Evolutionary conservation across 2,113 vertebrate species (phyloP), one percentile per base, ranked within the genome.

Genomic region (Uropsilus gracilis): DNA sequence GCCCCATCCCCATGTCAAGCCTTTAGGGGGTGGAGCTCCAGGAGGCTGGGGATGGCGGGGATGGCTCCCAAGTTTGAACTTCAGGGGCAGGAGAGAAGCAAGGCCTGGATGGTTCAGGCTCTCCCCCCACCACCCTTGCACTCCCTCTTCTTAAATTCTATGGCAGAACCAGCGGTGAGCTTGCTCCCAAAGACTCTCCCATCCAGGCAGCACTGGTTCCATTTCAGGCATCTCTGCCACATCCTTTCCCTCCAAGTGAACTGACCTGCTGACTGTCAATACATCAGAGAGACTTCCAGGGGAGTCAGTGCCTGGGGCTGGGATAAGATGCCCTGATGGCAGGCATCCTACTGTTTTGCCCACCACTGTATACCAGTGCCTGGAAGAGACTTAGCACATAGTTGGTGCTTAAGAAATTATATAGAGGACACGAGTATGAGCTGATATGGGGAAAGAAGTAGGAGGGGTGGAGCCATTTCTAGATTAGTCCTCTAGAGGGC

Each of bases 11-110:
- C 16, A 8, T 48, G 37, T 20, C 61, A 42, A 68, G 34, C 34
- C 69, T 77, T 77, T 82, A 39, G 1, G 0, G 8, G 69, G 81
- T 89, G 89, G 92, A 92, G 66, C 46, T 93, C 76, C 55, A 37
- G 34, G 24, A 94, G 75, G 24, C 68, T 69, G 78, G 24, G 57
- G 11, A 4, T 39, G 64, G 69, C 61, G 81, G 37, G 44, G 16
- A 68, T 84, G 95, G 55, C 86, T 96, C 69, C 92, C 72, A 78
- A 63, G 80, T 81, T 81, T 91, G 82, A 71, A 73, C 72, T 64
- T n/a, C 91, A 75, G 69, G 24, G 44, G 0, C 64, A 78, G 82
- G 71, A 69, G 88, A 90, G 78, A 59, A 44, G n/a, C n/a, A n/a
- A n/a, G 75, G 8, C 44, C 92, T 97, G 95, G 64, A 14, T 46